Percentiles rank a stretch among this genome's conserved stretches.
phyloP scores from a whole-genome alignment of 64 coral and sea anemone species.

The Dendronephthya gigantea region DNA sequence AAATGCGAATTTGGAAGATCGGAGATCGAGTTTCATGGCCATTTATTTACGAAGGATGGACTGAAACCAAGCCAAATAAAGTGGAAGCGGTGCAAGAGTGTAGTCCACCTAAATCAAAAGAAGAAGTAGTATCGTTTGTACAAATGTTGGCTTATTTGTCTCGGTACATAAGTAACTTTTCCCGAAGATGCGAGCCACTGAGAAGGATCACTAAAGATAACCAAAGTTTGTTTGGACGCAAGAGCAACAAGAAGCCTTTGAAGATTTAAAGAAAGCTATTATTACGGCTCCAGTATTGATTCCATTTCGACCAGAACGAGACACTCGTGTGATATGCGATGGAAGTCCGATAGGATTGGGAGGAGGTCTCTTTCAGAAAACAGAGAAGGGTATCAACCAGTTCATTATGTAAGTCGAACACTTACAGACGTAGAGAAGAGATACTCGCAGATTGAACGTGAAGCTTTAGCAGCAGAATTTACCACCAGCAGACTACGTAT shows the following conservation, averaged over 20 bases:
- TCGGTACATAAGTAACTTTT: not conserved
- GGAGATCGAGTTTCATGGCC: not conserved
- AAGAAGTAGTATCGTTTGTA: not conserved
- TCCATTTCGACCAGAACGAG: not conserved
- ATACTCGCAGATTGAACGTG: not conserved
- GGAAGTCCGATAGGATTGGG: not conserved
- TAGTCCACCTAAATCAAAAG: not conserved
- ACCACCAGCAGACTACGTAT: not conserved
- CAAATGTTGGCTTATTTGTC: conserved; percentile 15
- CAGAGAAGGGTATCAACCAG: conserved; percentile 5
- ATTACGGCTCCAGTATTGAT: not conserved
- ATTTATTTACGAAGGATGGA: not conserved
- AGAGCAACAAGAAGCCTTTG: not conserved
- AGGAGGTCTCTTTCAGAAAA: not conserved
- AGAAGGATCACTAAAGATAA: not conserved
- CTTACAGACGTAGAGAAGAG: not conserved
- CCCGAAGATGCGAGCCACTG: not conserved
- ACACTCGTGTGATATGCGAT: not conserved
- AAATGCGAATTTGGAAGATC: not conserved
- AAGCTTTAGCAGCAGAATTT: not conserved
- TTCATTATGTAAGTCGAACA: not conserved
- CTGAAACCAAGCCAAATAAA: not conserved
- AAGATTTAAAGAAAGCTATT: conserved; percentile 11
- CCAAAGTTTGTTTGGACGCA: not conserved
- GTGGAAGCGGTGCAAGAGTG: not conserved